Evolutionary conservation across 2,113 vertebrate species (phyloP).

Genomic region (Geococcyx californianus): DNA sequence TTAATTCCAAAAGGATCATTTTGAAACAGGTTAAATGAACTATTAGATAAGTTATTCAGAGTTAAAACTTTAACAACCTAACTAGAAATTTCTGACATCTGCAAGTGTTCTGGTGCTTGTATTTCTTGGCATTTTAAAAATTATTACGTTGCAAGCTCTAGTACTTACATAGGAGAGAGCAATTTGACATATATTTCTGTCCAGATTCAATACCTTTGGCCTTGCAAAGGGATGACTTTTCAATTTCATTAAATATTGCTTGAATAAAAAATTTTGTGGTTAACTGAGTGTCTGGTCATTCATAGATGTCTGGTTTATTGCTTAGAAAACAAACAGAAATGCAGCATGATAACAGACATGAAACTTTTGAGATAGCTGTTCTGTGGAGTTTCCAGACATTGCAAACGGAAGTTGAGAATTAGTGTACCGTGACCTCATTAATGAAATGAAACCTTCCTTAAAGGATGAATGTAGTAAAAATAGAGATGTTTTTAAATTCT

Average conservation of each 20-base stretch:
- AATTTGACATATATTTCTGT: background rate
- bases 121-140: constrained; percentile 5
- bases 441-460: background rate
- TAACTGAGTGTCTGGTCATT: background rate
- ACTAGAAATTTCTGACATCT: background rate
- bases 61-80: background rate
- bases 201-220: background rate
- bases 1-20: background rate
- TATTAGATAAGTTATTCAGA: background rate
- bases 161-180: background rate
- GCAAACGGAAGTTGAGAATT: background rate
- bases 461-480: background rate
- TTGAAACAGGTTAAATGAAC: background rate
- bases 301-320: background rate
- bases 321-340: background rate
- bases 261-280: background rate
- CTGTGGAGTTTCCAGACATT: background rate
- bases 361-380: background rate
- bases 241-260: background rate
- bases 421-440: background rate
- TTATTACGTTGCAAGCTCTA: background rate
- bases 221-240: background rate
- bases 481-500: background rate
- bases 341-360: background rate
- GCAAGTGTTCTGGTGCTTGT: background rate